Base-by-base conservation (phyloP, 2,888 invertebrate species). In the Diarsia rubi region DNA sequence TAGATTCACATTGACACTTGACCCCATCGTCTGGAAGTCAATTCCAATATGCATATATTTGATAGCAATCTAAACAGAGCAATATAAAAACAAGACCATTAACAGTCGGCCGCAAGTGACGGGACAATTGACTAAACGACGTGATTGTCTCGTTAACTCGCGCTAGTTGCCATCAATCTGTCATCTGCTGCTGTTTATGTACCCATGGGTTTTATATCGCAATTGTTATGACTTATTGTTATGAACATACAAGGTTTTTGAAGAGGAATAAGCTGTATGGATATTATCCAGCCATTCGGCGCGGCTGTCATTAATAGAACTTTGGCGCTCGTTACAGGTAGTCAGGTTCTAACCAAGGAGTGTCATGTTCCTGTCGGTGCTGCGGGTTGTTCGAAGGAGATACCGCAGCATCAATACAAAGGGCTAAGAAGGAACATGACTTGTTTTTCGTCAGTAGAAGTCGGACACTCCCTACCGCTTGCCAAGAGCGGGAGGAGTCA, bases 121-220 rank as follows among this genome's bases (percentile, higher is more conserved):
- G 60, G 42, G 24, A 81, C 78, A 81, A 80, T 83, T 81, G 74
- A 79, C 52, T 42, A 54, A 75, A 67, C 69, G 52, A 60, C 63
- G 69, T 64, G 21, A 81, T 70, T 42, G 69, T 52, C 64, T 80
- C 59, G 74, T 69, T 54, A 49, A 67, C 64, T 42, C 8, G 0
- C n/a, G 16, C 21, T 27, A 5, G 44, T 42, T 14, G 62, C 14
- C 52, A 45, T 65, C 69, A 69, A 81, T 80, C 74, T 79, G 63
- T 81, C 83, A 81, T 63, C 49, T 42, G 16, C 45, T 57, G 44
- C 19, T 71, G 49, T 70, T 70, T 60, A 52, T 64, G 64, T 16
- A 44, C n/a, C 16, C 2, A 9, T 31, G 14, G 19, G 57, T 9
- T 67, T 70, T 54, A 70, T 81, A 79, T 79, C 3, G 44, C 47